These are phyloP conservation scores for Leptothorax acervorum DNA, from an alignment of 2,888 invertebrate genomes.

Conservation along the genomic window DNA sequence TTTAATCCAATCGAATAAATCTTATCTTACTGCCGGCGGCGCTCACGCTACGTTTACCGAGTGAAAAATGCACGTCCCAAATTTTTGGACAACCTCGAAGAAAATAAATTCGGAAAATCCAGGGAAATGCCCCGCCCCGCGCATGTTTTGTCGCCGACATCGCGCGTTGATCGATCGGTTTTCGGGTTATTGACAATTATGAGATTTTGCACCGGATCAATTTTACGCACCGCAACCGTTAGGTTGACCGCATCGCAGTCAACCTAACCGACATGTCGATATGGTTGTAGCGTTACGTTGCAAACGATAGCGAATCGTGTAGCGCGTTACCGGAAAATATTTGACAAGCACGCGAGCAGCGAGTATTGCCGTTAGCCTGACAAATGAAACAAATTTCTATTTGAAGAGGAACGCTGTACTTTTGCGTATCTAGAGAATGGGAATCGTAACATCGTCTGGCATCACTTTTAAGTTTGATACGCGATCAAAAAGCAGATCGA, in stretches of 20 bases:
- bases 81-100: slow-evolving; percentile 3
- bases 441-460: background rate
- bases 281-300: slow-evolving; percentile 22
- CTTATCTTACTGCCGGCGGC: slow-evolving; percentile 6
- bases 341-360: slow-evolving; percentile 38
- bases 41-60: slow-evolving; percentile 13
- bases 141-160: background rate
- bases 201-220: slow-evolving; percentile 47
- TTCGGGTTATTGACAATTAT: slow-evolving; percentile 50
- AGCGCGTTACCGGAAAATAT: slow-evolving; percentile 40
- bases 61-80: slow-evolving; percentile 6
- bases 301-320: slow-evolving; percentile 25
- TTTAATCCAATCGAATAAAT: slow-evolving; percentile 44
- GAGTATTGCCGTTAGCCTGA: slow-evolving; percentile 24
- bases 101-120: slow-evolving; percentile 28
- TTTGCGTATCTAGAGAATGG: slow-evolving; percentile 19
- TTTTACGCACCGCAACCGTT: slow-evolving; percentile 39
- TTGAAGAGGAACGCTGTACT: slow-evolving; percentile 23
- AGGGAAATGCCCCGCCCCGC: background rate
- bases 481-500: slow-evolving; percentile 7
- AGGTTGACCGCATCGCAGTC: slow-evolving; percentile 48
- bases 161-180: slow-evolving; percentile 18
- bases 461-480: background rate
- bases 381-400: slow-evolving; percentile 44
- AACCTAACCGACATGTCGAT: slow-evolving; percentile 42